A percentile compares a stretch with the other conserved stretches of the same genome.
These are phyloP conservation scores for Heteromormyrus szaboi DNA, from an alignment of 2,797 vertebrate genomes.

Conservation along the genomic window DNA sequence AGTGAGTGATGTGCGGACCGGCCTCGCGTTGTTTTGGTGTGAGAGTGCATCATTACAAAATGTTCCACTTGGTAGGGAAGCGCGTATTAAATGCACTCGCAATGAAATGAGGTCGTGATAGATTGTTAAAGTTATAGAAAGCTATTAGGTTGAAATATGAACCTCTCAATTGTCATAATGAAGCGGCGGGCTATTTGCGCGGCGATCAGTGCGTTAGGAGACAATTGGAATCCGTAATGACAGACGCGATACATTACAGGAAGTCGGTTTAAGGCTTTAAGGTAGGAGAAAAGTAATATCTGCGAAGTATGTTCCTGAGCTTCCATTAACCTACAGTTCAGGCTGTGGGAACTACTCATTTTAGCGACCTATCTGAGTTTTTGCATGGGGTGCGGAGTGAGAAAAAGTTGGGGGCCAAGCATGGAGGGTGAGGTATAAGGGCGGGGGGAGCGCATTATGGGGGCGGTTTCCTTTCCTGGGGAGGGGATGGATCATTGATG, in stretches of 20 bases:
- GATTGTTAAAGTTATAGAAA: conserved; percentile 81
- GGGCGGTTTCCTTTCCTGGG: conserved; percentile 30
- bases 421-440: conserved; percentile 8
- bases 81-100: conserved; percentile 69
- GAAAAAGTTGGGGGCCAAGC: conserved; percentile 20
- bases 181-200: conserved; percentile 69
- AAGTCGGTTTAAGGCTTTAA: conserved; percentile 49
- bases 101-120: conserved; percentile 86
- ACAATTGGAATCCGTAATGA: conserved; percentile 68
- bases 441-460: conserved; percentile 18
- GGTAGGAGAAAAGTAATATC: conserved; percentile 61
- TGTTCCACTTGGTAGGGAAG: conserved; percentile 77
- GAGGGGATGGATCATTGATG: background rate
- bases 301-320: conserved; percentile 50
- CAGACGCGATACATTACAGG: conserved; percentile 60
- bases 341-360: conserved; percentile 45
- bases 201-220: conserved; percentile 69
- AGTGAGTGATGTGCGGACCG: conserved; percentile 72
- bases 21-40: conserved; percentile 74
- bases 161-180: conserved; percentile 79
- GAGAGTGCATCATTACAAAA: conserved; percentile 78
- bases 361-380: conserved; percentile 39
- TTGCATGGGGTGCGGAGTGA: conserved; percentile 33
- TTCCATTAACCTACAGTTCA: conserved; percentile 48
- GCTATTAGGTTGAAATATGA: conserved; percentile 82